Conservation (phyloP, 1,140 invertebrate genomes). For the Pararge aegeria region DNA sequence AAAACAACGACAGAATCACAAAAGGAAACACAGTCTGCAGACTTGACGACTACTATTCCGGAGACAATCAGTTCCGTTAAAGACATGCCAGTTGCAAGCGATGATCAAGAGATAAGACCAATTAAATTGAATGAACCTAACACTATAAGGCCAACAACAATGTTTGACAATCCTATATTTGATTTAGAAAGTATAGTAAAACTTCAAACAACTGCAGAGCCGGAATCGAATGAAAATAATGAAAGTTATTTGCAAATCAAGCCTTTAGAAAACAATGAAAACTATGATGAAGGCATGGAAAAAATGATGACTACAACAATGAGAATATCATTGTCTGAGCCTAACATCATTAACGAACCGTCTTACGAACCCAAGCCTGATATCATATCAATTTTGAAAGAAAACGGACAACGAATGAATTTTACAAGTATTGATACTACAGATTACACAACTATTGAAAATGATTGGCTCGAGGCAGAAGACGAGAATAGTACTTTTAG, state of each 20-base stretch:
- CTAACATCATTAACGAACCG: conserved; percentile 45
- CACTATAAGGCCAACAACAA: neutral
- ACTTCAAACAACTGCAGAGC: conserved; percentile 17
- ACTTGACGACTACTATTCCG: neutral
- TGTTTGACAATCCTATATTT: conserved; percentile 23
- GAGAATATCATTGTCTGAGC: conserved; percentile 45
- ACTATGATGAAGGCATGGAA: neutral
- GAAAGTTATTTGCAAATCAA: conserved; percentile 1
- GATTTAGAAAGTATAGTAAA: conserved; percentile 27
- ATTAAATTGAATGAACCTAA: conserved; percentile 4
- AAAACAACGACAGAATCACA: conserved; percentile 30
- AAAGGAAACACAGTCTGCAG: conserved; percentile 27
- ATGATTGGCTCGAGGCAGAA: conserved; percentile 50
- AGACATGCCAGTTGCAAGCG: neutral
- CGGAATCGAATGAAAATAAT: conserved; percentile 2
- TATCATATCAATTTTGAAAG: conserved; percentile 45
- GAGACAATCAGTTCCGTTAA: neutral
- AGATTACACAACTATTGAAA: conserved; percentile 33
- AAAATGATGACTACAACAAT: conserved; percentile 36
- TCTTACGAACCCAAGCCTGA: conserved; percentile 53
- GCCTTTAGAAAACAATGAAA: neutral
- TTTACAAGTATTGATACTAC: conserved; percentile 14
- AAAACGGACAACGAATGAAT: conserved; percentile 28
- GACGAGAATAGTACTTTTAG: conserved; percentile 20
- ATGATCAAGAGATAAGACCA: conserved; percentile 4